Evolutionary conservation across 2,113 vertebrate genomes (phyloP), one percentile per base, ranked within the genome.

Genomic region (Cervus canadensis): DNA sequence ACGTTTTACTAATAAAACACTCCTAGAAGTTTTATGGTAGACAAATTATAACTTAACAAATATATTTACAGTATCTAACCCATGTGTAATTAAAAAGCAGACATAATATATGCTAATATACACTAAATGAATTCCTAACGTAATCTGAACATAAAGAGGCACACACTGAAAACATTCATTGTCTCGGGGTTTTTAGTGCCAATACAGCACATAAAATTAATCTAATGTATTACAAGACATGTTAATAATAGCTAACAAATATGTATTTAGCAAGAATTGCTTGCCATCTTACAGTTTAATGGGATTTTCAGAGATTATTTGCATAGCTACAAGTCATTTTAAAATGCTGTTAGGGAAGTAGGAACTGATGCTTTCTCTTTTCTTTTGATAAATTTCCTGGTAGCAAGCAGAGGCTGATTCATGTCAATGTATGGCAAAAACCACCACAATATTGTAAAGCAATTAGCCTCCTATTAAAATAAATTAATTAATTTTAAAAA

Each of bases 211-310:
- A 94, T 25, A 76, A 76, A 81, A 71, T 19, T 87, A 50, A 88
- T 26, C 89, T 91, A 78, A 26, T n/a, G 50, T 3, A 36, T 7
- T 82, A 88, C n/a, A 95, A 90, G 94, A 85, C 54, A 82, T 0
- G 56, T 74, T 71, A 78, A 40, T 30, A 93, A 62, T 26, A 94
- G 33, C 12, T 52, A 88, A 92, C 25, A 95, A 23, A 25, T 7
- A 67, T 40, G 86, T 92, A 89, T 14, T 87, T 71, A 92, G 25
- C 43, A 86, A 91, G 82, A 88, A 76, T 6, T 67, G 17, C 19
- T 88, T 94, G 87, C 60, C 25, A 92, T 94, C 48, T 84, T 88
- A 94, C 0, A 97, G 52, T 54, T 93, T 79, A 96, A 57, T 60
- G 52, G 36, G 50, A 11, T 78, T 91, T 60, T 3, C 87, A 8